A percentile compares a stretch with the other conserved stretches of the same genome.
Conservation (phyloP, 64 coral and sea anemone species). For the Dendrophyllia cribrosa region DNA sequence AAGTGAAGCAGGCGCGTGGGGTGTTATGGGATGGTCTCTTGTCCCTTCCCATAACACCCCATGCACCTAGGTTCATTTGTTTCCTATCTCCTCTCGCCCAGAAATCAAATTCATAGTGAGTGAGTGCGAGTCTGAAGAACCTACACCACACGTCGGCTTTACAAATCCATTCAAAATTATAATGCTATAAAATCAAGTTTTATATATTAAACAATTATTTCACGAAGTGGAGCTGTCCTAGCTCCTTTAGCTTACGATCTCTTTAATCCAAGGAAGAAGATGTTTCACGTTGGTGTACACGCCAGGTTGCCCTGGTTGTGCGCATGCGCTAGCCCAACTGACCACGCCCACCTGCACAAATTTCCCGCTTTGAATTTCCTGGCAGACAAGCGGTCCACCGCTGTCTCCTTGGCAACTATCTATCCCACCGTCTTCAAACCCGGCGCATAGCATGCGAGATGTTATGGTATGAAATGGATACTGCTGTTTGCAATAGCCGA, state of each 20-base stretch:
- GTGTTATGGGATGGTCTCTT: too few relatives aligned
- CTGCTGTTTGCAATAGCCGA: slow-evolving; percentile 25
- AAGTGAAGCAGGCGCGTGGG: too few relatives aligned
- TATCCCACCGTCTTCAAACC: slow-evolving; percentile 78
- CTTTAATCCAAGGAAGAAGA: slow-evolving; percentile 69
- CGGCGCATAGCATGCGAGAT: slow-evolving; percentile 83
- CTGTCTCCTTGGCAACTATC: slow-evolving; percentile 95
- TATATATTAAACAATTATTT: too few relatives aligned
- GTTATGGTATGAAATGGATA: slow-evolving; percentile 60
- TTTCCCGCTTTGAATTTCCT: background rate
- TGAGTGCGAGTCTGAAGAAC: too few relatives aligned
- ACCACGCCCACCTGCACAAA: slow-evolving; percentile 73
- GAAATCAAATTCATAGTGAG: too few relatives aligned
- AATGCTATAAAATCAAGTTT: too few relatives aligned
- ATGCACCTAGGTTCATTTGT: too few relatives aligned
- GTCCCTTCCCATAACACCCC: too few relatives aligned
- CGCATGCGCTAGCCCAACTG: slow-evolving; percentile 90
- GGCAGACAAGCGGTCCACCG: slow-evolving; percentile 83
- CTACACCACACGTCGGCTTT: too few relatives aligned
- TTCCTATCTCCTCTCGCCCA: too few relatives aligned
- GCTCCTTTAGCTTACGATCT: background rate
- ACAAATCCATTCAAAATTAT: too few relatives aligned
- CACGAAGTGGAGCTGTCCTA: background rate
- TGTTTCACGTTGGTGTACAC: slow-evolving; percentile 82
- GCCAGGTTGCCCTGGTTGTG: slow-evolving; percentile 65